These are phyloP conservation scores for Rallus limicola DNA, from an alignment of 2,113 vertebrate species.

Conservation along the genomic window DNA sequence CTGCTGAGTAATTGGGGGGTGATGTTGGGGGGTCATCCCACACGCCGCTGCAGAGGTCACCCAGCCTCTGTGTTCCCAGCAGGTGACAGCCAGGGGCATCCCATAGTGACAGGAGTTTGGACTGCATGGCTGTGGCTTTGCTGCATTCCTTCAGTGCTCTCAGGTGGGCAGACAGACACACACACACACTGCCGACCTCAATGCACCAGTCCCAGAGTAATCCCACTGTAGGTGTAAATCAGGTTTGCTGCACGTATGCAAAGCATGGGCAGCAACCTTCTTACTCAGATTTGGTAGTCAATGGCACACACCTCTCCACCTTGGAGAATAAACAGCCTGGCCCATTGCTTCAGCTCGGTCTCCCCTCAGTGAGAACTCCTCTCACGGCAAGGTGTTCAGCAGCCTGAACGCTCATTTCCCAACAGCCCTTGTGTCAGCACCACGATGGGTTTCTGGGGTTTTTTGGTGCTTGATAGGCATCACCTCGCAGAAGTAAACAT, in stretches of 20 bases:
- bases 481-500: neutral
- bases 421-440: neutral
- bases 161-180: neutral
- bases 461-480: neutral
- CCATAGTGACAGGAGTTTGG: neutral
- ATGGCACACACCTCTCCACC: neutral
- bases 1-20: neutral
- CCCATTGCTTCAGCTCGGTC: neutral
- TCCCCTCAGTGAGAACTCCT: neutral
- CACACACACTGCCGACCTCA: neutral
- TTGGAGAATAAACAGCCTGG: neutral
- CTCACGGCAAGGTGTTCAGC: neutral
- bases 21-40: accelerated
- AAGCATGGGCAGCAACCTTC: neutral
- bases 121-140: neutral
- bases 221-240: accelerated
- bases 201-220: neutral
- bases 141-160: neutral
- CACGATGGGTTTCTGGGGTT: neutral
- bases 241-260: neutral
- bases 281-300: neutral
- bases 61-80: neutral
- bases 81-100: neutral
- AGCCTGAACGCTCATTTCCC: neutral
- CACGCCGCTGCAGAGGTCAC: neutral